These are phyloP conservation scores for Phainopepla nitens DNA, from an alignment of 2,113 vertebrate genomes.

Conservation along the genomic window DNA sequence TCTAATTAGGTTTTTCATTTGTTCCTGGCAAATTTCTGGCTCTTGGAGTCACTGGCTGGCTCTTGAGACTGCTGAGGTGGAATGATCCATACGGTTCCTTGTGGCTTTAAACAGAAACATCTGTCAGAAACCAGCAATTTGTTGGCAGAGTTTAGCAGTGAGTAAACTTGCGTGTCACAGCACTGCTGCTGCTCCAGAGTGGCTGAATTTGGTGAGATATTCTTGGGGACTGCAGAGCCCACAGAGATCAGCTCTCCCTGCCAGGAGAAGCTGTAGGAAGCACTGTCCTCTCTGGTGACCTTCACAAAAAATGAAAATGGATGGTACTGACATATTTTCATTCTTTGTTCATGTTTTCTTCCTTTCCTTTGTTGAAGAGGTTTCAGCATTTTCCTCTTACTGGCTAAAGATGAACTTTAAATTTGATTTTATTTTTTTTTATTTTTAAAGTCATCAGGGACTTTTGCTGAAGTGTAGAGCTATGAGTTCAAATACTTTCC, in stretches of 20 bases:
- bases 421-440: neutral
- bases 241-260: neutral
- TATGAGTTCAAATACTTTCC: neutral
- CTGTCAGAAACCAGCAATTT: constrained; percentile 15
- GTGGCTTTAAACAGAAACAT: constrained; percentile 64
- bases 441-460: neutral
- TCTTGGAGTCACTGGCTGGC: constrained; percentile 28
- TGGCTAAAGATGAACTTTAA: neutral
- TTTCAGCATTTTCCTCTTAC: neutral
- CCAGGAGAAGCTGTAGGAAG: neutral
- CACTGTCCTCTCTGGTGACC: neutral
- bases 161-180: neutral
- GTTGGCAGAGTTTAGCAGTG: neutral
- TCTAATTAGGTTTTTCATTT: constrained; percentile 50
- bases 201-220: neutral
- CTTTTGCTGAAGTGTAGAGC: neutral
- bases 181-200: neutral
- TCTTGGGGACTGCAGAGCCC: neutral
- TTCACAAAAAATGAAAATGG: neutral
- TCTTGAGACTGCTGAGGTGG: constrained; percentile 31
- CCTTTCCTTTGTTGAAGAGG: neutral
- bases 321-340: neutral
- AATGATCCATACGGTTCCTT: constrained; percentile 28
- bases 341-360: neutral
- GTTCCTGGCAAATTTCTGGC: constrained; percentile 44